A percentile compares a stretch with the other conserved stretches of the same genome.
phyloP scores from a whole-genome alignment of 2,888 invertebrate genomes.

The Drymonia ruficornis region DNA sequence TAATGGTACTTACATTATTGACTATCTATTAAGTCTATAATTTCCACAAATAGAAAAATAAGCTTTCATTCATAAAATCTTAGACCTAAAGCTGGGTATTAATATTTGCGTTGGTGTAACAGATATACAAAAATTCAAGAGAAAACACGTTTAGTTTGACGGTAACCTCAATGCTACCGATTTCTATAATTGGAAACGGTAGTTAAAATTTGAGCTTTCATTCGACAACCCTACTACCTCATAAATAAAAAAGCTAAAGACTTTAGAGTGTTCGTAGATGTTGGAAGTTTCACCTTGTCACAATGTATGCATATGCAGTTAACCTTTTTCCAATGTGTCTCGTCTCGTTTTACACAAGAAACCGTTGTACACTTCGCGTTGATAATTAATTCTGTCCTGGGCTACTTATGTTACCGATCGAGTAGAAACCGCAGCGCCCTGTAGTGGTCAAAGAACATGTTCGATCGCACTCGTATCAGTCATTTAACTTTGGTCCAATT shows the following conservation, averaged over 20 bases:
- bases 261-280: slow-evolving; percentile 23
- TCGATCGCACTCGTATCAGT: slow-evolving; percentile 57
- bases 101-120: no score
- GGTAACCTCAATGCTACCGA: slow-evolving; percentile 9
- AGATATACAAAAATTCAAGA: slow-evolving; percentile 13
- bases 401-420: slow-evolving; percentile 71
- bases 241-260: slow-evolving; percentile 19
- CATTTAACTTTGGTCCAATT: slow-evolving; percentile 71
- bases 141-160: slow-evolving; percentile 11
- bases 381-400: slow-evolving; percentile 79
- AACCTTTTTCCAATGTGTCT: slow-evolving; percentile 71
- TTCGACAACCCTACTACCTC: slow-evolving; percentile 6
- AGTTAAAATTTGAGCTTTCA: slow-evolving; percentile 15
- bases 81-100: no score
- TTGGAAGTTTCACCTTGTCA: slow-evolving; percentile 41
- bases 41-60: not conserved
- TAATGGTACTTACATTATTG: slow-evolving; percentile 7
- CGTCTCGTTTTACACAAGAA: slow-evolving; percentile 79
- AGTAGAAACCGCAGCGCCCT: slow-evolving; percentile 71
- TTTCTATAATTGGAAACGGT: slow-evolving; percentile 2
- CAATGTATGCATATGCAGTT: slow-evolving; percentile 55
- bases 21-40: no score
- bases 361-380: slow-evolving; percentile 69
- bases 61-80: no score
- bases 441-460: slow-evolving; percentile 66